Evolutionary conservation across 2,888 invertebrate species (phyloP).

Genomic region (Xestia xanthographa): DNA sequence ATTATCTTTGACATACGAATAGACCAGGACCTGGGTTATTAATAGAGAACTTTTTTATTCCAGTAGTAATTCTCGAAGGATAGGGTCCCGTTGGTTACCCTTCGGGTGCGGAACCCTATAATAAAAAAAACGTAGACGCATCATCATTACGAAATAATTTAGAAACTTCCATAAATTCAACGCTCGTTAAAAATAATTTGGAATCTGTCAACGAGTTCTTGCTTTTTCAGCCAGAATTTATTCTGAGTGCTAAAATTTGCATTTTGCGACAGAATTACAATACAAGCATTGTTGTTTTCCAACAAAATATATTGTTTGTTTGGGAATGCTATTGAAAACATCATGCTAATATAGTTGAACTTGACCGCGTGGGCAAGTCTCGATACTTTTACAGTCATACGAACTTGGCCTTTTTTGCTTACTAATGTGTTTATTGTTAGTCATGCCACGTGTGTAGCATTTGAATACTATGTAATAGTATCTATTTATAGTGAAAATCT

Average conservation of each 20-base stretch:
- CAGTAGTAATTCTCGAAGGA: too few species aligned
- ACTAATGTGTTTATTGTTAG: constrained; percentile 33
- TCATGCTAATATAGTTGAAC: constrained; percentile 54
- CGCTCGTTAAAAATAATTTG: constrained; percentile 38
- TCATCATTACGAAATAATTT: constrained; percentile 21
- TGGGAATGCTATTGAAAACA: constrained; percentile 20
- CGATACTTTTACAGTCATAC: constrained; percentile 11
- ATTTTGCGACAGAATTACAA: constrained; percentile 20
- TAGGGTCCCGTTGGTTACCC: too few species aligned
- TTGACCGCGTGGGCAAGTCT: constrained; percentile 45
- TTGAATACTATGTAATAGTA: background rate
- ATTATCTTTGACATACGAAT: too few species aligned
- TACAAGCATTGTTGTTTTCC: constrained; percentile 13
- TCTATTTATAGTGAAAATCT: background rate
- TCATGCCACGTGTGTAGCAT: constrained; percentile 16
- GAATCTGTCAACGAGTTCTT: constrained; percentile 21
- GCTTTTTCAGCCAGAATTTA: constrained; percentile 8
- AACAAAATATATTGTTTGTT: constrained; percentile 32
- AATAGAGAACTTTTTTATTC: too few species aligned
- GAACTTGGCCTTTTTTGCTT: constrained; percentile 44
- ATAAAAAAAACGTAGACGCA: constrained; percentile 2
- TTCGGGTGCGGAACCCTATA: too few species aligned
- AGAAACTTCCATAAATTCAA: constrained; percentile 4
- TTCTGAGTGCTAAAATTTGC: constrained; percentile 10
- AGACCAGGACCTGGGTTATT: too few species aligned